Conservation (phyloP, 2,113 vertebrate genomes). For the Conger conger region DNA sequence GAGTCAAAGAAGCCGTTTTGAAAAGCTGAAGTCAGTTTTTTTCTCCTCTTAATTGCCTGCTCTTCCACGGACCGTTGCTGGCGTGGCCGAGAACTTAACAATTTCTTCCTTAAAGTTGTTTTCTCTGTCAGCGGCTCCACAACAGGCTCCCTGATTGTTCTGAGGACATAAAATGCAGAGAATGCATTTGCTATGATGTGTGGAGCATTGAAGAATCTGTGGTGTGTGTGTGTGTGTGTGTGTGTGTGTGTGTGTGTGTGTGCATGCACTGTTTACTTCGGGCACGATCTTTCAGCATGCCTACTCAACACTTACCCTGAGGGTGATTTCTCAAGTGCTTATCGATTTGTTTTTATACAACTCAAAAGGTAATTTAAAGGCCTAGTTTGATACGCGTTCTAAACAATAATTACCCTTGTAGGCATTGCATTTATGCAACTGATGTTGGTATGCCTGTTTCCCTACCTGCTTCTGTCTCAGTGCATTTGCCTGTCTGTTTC, state of each 20-base stretch:
- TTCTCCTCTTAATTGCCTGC: background rate
- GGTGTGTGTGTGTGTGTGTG: background rate
- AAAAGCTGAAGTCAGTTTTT: background rate
- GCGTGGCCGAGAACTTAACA: background rate
- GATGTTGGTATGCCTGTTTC: too few species aligned
- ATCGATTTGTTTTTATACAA: background rate
- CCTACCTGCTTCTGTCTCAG: background rate
- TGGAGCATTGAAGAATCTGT: background rate
- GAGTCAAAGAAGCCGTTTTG: background rate
- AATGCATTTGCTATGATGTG: background rate
- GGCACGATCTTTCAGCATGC: background rate
- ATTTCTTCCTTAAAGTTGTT: background rate
- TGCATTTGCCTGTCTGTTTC: background rate
- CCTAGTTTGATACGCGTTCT: background rate
- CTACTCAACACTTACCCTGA: background rate
- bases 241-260: background rate
- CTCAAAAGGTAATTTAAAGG: background rate
- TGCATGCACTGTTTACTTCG: background rate
- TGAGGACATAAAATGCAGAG: background rate
- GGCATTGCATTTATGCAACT: background rate
- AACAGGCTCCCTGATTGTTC: background rate
- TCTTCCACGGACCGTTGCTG: background rate
- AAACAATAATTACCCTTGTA: background rate
- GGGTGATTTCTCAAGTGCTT: background rate
- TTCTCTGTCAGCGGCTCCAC: background rate